These are phyloP conservation scores for Boleophthalmus pectinirostris DNA, from an alignment of 2,113 vertebrate species.

Conservation along the genomic window DNA sequence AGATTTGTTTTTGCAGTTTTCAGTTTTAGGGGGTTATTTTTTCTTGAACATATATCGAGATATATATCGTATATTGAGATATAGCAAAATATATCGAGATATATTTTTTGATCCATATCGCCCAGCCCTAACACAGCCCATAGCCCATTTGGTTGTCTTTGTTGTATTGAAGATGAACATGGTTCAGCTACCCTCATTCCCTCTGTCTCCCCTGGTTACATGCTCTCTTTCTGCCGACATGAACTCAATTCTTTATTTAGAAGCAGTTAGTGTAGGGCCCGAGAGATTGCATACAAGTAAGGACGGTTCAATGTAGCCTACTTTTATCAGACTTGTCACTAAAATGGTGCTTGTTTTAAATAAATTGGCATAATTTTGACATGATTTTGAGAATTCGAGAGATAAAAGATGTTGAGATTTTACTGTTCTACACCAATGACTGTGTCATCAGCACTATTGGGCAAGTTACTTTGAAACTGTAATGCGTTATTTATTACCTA, in stretches of 20 bases:
- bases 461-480: no score
- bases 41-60: no score
- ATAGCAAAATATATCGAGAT: no score
- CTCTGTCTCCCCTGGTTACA: conserved; percentile 21
- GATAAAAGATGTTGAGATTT: not conserved
- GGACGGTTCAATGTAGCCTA: conserved; percentile 64
- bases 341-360: conserved; percentile 18
- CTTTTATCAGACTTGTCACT: conserved; percentile 47
- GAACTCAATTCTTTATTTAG: conserved; percentile 70
- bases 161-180: conserved; percentile 71
- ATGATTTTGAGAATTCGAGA: not conserved
- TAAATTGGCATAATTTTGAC: not conserved
- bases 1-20: no score
- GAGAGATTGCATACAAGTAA: conserved; percentile 52
- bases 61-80: no score
- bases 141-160: conserved; percentile 58
- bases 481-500: no score
- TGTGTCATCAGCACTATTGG: no score
- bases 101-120: no score
- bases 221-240: conserved; percentile 56
- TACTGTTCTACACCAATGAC: not conserved
- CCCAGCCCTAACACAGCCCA: no score
- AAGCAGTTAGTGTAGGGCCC: conserved; percentile 54
- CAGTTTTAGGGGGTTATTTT: no score
- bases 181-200: conserved; percentile 42